These are phyloP conservation scores for Hofmannophila pseudospretella DNA, from an alignment of 2,888 invertebrate genomes.

Conservation along the genomic window DNA sequence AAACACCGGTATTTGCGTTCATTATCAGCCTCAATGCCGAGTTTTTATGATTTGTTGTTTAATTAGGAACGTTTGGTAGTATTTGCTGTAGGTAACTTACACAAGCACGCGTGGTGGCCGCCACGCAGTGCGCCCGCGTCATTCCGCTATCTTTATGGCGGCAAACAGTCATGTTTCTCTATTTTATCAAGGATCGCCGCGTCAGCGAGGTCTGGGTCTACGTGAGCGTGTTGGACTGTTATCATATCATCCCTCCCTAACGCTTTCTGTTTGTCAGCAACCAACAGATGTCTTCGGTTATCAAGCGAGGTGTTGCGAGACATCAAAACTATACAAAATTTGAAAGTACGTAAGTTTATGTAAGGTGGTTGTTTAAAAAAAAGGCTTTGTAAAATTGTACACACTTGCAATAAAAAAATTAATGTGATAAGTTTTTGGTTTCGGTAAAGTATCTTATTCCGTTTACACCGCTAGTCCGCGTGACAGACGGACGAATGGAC, in stretches of 20 bases:
- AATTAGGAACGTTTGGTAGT: slow-evolving; percentile 42
- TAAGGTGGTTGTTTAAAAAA: too few species aligned
- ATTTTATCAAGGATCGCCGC: slow-evolving; percentile 62
- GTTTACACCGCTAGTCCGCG: too few species aligned
- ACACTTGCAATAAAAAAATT: too few species aligned
- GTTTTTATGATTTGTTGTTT: slow-evolving; percentile 60
- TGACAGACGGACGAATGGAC: too few species aligned
- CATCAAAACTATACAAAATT: slow-evolving; percentile 34
- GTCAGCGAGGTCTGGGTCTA: slow-evolving; percentile 53
- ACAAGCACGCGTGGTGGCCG: slow-evolving; percentile 54
- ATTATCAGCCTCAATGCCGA: slow-evolving; percentile 54
- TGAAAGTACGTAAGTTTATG: too few species aligned
- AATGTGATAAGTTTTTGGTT: too few species aligned
- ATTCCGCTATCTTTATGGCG: slow-evolving; percentile 63
- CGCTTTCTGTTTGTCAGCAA: slow-evolving; percentile 52
- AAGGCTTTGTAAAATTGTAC: too few species aligned
- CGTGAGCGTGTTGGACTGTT: slow-evolving; percentile 32
- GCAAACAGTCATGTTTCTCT: slow-evolving; percentile 58
- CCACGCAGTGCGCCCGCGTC: slow-evolving; percentile 41
- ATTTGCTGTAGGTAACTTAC: slow-evolving; percentile 52
- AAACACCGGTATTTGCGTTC: slow-evolving; percentile 19
- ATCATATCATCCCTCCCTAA: slow-evolving; percentile 51
- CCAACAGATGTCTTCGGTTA: slow-evolving; percentile 40
- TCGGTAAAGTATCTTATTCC: too few species aligned
- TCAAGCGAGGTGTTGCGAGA: slow-evolving; percentile 19